Conservation (phyloP, 2,113 vertebrate species). For the Mormoops blainvillei region DNA sequence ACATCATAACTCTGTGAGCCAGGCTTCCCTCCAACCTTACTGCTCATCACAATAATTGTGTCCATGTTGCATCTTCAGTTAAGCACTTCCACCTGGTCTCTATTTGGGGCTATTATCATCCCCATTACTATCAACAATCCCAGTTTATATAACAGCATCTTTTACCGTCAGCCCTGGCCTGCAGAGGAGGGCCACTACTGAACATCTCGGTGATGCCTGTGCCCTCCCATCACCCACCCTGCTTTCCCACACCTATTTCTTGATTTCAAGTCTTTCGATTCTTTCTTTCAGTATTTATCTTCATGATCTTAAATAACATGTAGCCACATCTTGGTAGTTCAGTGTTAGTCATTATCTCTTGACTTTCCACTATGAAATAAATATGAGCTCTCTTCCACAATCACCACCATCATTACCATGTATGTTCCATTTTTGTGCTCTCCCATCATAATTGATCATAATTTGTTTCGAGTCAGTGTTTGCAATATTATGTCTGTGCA, state of each 20-base stretch:
- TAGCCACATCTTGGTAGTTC: neutral
- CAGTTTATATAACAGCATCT: neutral
- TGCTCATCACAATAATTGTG: neutral
- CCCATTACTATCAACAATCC: neutral
- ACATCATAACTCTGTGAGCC: neutral
- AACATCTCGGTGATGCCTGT: neutral
- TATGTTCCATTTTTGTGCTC: neutral
- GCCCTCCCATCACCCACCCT: neutral
- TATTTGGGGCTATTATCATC: neutral
- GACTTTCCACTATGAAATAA: neutral
- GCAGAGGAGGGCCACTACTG: neutral
- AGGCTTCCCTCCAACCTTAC: neutral
- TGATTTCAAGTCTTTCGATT: neutral
- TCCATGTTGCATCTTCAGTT: neutral
- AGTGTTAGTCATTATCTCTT: neutral
- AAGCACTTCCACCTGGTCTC: neutral
- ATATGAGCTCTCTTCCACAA: neutral
- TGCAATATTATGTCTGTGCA: neutral
- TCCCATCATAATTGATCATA: neutral
- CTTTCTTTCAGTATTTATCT: neutral
- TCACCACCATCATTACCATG: neutral
- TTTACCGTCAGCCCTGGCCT: neutral
- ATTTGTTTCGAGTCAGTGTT: neutral
- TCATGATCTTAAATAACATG: neutral
- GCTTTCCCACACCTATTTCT: neutral